A percentile compares a stretch with the other conserved stretches of the same genome.
These are phyloP conservation scores for Trissolcus japonicus DNA, from an alignment of 2,888 invertebrate genomes.

Conservation along the genomic window DNA sequence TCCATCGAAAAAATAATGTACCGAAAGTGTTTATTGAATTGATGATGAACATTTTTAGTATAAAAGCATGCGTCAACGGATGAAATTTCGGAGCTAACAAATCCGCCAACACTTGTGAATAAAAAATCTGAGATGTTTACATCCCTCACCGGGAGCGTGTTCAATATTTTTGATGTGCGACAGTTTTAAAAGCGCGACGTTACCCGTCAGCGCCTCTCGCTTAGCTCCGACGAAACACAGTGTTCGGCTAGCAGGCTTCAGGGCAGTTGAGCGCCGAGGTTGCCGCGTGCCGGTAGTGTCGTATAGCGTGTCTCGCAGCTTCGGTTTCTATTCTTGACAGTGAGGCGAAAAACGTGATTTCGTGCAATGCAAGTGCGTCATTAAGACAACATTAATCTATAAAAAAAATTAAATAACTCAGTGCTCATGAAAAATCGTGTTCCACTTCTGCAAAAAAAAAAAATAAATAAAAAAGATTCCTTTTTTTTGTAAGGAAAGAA, in stretches of 20 bases:
- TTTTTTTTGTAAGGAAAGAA: background rate
- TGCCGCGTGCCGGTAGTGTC: conserved; percentile 68
- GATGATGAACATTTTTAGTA: too few species aligned
- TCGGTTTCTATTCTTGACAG: conserved; percentile 19
- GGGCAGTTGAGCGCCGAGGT: conserved; percentile 73
- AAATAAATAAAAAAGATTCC: background rate
- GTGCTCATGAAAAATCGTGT: conserved; percentile 6
- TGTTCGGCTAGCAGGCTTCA: conserved; percentile 32
- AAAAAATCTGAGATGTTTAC: background rate
- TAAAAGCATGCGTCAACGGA: too few species aligned
- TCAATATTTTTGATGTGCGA: conserved; percentile 42
- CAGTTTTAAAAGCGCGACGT: conserved; percentile 32
- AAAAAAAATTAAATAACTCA: background rate
- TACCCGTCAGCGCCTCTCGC: conserved; percentile 56
- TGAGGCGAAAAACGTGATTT: conserved; percentile 27
- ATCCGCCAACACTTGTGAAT: background rate
- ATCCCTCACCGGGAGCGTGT: conserved; percentile 1
- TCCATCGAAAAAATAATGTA: too few species aligned
- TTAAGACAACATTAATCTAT: background rate
- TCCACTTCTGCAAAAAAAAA: background rate
- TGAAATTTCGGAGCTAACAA: too few species aligned
- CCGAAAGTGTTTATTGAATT: too few species aligned
- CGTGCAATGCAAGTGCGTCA: conserved; percentile 16
- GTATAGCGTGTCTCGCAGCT: conserved; percentile 5
- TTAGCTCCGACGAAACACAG: conserved; percentile 47